Evolutionary conservation across 2,113 vertebrate genomes (phyloP).

Genomic region (Pollimyrus isidori): DNA sequence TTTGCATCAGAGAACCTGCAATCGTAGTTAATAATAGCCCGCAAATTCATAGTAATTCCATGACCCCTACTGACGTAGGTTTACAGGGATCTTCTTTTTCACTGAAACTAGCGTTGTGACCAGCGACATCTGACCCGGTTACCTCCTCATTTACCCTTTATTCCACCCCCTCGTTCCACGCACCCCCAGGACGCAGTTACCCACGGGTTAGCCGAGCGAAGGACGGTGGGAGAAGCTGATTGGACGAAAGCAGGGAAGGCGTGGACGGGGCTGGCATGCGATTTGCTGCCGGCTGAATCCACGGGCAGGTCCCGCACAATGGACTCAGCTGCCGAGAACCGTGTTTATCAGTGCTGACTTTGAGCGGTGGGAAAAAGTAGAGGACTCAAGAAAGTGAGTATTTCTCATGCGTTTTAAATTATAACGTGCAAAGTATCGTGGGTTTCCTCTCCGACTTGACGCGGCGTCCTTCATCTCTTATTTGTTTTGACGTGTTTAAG

Average conservation of each 20-base stretch:
- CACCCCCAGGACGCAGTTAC: constrained; percentile 55
- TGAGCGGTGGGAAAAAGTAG: constrained; percentile 25
- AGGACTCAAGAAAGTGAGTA: constrained; percentile 26
- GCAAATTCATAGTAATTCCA: not conserved
- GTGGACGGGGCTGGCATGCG: not conserved
- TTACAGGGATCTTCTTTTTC: no score
- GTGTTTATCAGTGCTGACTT: constrained; percentile 50
- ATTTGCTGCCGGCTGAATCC: constrained; percentile 45
- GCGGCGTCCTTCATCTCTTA: no score
- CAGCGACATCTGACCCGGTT: not conserved
- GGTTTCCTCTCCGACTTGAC: not conserved
- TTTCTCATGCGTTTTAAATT: constrained; percentile 29
- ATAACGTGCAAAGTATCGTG: not conserved
- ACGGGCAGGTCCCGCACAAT: constrained; percentile 48
- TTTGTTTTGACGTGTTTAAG: not conserved
- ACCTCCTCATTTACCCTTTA: not conserved
- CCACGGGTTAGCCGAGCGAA: constrained; percentile 43
- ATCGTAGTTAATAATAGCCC: not conserved
- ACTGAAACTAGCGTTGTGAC: not conserved
- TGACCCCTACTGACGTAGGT: not conserved
- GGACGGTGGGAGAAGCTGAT: constrained; percentile 35
- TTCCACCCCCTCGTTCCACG: not conserved
- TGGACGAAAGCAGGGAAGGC: constrained; percentile 33
- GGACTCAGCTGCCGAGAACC: constrained; percentile 28
- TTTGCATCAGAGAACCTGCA: not conserved